Conservation (phyloP, 2,797 vertebrate genomes). For the Gastrophryne carolinensis region DNA sequence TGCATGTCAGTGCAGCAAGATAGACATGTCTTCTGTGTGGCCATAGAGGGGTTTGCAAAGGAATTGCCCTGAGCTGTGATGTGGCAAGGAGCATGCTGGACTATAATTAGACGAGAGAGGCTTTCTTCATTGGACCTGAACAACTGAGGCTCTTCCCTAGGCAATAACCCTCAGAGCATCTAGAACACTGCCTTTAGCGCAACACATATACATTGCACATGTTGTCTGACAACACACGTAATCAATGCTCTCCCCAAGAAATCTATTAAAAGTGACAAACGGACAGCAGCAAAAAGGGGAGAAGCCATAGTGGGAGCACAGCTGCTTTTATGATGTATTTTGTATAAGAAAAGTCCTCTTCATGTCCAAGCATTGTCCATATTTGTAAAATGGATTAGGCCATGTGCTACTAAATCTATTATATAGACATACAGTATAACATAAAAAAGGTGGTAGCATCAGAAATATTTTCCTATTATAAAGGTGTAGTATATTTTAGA, state of each 20-base stretch:
- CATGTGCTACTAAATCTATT: too few relatives aligned
- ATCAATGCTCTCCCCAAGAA: conserved; percentile 66
- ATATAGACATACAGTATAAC: too few relatives aligned
- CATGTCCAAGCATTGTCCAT: neutral
- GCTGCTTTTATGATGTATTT: conserved; percentile 30
- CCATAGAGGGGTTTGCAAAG: conserved; percentile 63
- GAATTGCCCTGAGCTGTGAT: conserved; percentile 62
- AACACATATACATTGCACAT: conserved; percentile 57
- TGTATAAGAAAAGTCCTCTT: conserved; percentile 1
- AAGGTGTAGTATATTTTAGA: too few relatives aligned
- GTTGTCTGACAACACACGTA: conserved; percentile 56
- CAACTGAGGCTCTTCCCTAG: conserved; percentile 52
- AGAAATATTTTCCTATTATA: too few relatives aligned
- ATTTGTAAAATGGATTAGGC: neutral
- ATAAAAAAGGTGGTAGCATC: too few relatives aligned
- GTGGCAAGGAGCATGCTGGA: conserved; percentile 60
- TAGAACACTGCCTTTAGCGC: conserved; percentile 57
- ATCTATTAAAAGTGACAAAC: conserved; percentile 66
- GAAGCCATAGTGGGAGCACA: conserved; percentile 36
- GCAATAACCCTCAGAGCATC: conserved; percentile 54
- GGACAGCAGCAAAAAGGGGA: conserved; percentile 38
- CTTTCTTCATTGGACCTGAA: conserved; percentile 50
- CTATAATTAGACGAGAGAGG: conserved; percentile 61
- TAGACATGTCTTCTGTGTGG: conserved; percentile 59
- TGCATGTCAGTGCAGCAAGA: conserved; percentile 35